phyloP scores from a whole-genome alignment of 2,888 invertebrate species.

The Punctoribates punctum region DNA sequence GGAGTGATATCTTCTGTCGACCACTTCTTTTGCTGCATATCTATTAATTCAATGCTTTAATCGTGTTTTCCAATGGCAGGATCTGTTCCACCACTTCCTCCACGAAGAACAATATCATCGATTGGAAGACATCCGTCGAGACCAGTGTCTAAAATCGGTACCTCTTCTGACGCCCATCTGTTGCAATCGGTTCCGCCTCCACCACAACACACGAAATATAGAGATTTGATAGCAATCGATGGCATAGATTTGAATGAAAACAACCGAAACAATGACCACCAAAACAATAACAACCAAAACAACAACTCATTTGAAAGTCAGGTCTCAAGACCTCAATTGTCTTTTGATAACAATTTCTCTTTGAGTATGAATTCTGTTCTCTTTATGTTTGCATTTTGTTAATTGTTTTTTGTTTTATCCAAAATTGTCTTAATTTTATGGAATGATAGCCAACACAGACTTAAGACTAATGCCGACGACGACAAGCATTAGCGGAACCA shows the following conservation, averaged over 20 bases:
- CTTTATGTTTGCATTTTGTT: background rate
- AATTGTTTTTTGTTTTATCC: background rate
- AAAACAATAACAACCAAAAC: background rate
- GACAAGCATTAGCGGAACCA: background rate
- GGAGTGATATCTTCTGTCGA: background rate
- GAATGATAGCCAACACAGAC: background rate
- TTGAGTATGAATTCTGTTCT: conserved; percentile 2
- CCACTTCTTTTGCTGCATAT: background rate
- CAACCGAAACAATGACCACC: background rate
- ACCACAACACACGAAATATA: conserved; percentile 14
- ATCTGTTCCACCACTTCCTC: conserved; percentile 31
- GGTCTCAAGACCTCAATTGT: conserved; percentile 7
- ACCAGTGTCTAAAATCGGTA: background rate
- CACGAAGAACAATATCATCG: conserved; percentile 14
- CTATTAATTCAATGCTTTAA: background rate
- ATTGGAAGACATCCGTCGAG: background rate
- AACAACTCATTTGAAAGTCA: background rate
- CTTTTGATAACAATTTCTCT: background rate
- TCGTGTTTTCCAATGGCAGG: background rate
- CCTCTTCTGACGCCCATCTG: conserved; percentile 8
- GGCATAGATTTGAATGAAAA: background rate
- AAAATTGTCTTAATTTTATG: background rate
- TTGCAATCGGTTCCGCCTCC: conserved; percentile 15
- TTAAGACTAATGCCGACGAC: background rate
- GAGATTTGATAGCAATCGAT: conserved; percentile 6